Conservation (phyloP, 2,888 invertebrate species). For the Thera obeliscata region DNA sequence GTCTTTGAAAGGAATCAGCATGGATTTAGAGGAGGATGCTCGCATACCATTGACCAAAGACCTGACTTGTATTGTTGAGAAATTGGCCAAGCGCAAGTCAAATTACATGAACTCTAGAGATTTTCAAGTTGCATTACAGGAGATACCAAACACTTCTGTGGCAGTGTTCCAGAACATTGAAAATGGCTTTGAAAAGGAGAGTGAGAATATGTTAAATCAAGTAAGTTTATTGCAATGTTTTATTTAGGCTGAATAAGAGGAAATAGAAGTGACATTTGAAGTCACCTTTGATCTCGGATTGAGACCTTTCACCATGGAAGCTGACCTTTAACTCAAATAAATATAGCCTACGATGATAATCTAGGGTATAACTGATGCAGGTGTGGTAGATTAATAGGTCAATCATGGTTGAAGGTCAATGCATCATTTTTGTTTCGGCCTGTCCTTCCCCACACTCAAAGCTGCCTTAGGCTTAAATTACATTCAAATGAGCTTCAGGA, state of each 20-base stretch:
- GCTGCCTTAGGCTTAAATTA: too few relatives aligned
- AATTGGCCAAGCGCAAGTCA: slow-evolving; percentile 63
- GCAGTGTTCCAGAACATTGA: slow-evolving; percentile 88
- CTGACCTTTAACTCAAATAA: too few relatives aligned
- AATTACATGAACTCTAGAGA: slow-evolving; percentile 13
- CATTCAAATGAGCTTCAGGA: too few relatives aligned
- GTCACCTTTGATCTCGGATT: too few relatives aligned
- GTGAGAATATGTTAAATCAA: slow-evolving; percentile 85
- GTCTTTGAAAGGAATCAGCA: slow-evolving; percentile 56
- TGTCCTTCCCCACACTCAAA: too few relatives aligned
- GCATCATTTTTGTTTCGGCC: too few relatives aligned
- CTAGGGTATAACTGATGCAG: too few relatives aligned
- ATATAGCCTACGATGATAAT: too few relatives aligned
- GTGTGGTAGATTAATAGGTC: too few relatives aligned
- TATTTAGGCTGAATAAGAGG: neutral
- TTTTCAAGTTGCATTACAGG: slow-evolving; percentile 71
- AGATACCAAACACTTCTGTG: slow-evolving; percentile 83
- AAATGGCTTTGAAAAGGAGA: slow-evolving; percentile 55
- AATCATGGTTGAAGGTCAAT: too few relatives aligned
- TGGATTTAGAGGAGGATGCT: slow-evolving; percentile 56
- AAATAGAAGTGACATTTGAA: too few relatives aligned
- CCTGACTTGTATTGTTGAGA: slow-evolving; percentile 83
- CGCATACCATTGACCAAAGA: slow-evolving; percentile 80
- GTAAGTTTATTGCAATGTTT: slow-evolving; percentile 58
- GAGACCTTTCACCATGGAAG: too few relatives aligned